Evolutionary conservation across 2,888 invertebrate genomes (phyloP).

Genomic region (Nomada goodeniana): DNA sequence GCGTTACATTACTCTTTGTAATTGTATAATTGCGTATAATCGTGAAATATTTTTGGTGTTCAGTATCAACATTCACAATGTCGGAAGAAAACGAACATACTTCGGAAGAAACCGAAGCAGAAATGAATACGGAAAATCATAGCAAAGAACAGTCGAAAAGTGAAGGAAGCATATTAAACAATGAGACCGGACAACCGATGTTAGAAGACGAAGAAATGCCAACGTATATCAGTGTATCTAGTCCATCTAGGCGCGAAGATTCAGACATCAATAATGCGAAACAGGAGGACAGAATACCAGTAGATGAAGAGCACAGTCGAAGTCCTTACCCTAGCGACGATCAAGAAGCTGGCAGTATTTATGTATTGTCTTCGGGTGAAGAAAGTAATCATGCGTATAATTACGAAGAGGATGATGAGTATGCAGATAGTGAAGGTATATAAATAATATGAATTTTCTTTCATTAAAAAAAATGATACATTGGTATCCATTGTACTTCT

Average conservation of each 20-base stretch:
- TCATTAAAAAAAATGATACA: neutral
- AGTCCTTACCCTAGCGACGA: slow-evolving; percentile 72
- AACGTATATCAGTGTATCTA: slow-evolving; percentile 74
- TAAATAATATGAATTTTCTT: neutral
- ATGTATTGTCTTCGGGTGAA: slow-evolving; percentile 75
- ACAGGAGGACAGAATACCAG: slow-evolving; percentile 29
- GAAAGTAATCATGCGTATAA: slow-evolving; percentile 67
- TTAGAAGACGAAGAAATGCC: slow-evolving; percentile 81
- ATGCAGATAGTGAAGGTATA: slow-evolving; percentile 68
- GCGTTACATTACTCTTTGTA: neutral
- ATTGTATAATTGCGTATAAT: neutral
- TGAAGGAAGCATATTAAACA: slow-evolving; percentile 52
- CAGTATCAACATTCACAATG: slow-evolving; percentile 54
- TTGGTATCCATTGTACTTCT: neutral
- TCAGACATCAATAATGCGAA: slow-evolving; percentile 52
- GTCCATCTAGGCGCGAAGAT: slow-evolving; percentile 72
- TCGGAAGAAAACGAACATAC: slow-evolving; percentile 64
- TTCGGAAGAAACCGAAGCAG: slow-evolving; percentile 59
- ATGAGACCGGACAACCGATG: slow-evolving; percentile 62
- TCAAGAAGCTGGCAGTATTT: slow-evolving; percentile 74
- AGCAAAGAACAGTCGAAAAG: slow-evolving; percentile 57
- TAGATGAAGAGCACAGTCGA: slow-evolving; percentile 59
- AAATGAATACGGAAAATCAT: slow-evolving; percentile 54
- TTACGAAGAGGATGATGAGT: slow-evolving; percentile 69
- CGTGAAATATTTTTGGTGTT: slow-evolving; percentile 14